Evolutionary conservation across 2,113 vertebrate species (phyloP), one percentile per base, ranked within the genome.

Genomic region (Carollia perspicillata): DNA sequence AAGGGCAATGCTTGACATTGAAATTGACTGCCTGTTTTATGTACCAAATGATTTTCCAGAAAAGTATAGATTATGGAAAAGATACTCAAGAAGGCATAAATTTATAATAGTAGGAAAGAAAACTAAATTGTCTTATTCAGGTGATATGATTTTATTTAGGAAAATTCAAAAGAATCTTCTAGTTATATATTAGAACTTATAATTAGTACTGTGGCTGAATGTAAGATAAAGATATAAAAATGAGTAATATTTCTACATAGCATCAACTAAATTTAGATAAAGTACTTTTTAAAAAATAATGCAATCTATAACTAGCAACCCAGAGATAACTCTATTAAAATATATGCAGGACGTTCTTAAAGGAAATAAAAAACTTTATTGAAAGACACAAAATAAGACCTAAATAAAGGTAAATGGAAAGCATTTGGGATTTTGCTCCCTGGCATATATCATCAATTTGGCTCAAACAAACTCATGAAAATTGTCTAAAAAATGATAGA

Each of bases 61-160:
- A 83, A 89, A 71, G 63, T 93, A 22, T 66, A 89, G 72, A 8
- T 84, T 93, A 69, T 78, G 9, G 66, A 84, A 95, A 66, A 63
- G 5, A 80, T 20, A 81, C 22, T 85, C 12, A 93, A 37, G 26
- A 68, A 77, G 7, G 60, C 65, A 42, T 58, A 44, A 93, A 74
- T 1, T 14, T 49, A 26, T 55, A 84, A 75, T 49, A 88, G 69
- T 55, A 23, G 26, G 8, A 77, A 75, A 89, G 12, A 79, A 89
- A 96, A 89, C 16, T 26, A 49, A 33, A 88, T 51, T 33, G 18
- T 51, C n/a, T 47, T 20, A 44, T 37, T 26, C 4, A 55, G 26
- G 65, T 53, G 23, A 75, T 37, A 78, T 5, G 3, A 74, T 53
- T 78, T 89, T 42, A 74, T 12, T 83, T 0, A 17, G 8, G 60